Percentiles rank a stretch among this genome's conserved stretches.
phyloP scores from a whole-genome alignment of 1,140 invertebrate genomes.

The Bombus sibiricus region DNA sequence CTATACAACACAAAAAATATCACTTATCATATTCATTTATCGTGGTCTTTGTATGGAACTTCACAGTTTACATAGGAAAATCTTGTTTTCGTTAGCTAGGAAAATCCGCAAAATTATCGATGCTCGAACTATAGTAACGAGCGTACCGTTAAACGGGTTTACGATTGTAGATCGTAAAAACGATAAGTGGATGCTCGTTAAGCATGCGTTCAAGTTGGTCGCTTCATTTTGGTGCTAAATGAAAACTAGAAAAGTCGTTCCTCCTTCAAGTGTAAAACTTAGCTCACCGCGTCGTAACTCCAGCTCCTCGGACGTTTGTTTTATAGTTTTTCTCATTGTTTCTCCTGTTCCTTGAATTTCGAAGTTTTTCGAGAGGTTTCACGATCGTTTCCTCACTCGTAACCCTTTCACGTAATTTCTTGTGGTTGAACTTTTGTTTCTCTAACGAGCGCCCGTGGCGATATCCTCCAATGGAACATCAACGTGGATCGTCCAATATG shows the following conservation, averaged over 20 bases:
- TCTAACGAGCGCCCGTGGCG: not conserved
- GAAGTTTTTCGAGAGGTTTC: slow-evolving; percentile 12
- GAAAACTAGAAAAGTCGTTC: slow-evolving; percentile 71
- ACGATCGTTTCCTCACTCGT: slow-evolving; percentile 1
- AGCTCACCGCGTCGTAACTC: slow-evolving; percentile 9
- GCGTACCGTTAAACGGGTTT: slow-evolving; percentile 63
- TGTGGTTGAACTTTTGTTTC: slow-evolving; percentile 14
- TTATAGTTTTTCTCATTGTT: slow-evolving; percentile 39
- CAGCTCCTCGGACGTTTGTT: slow-evolving; percentile 19
- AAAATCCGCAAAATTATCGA: not conserved
- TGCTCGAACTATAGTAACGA: not conserved
- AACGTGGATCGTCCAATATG: not conserved
- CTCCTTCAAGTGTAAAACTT: slow-evolving; percentile 12
- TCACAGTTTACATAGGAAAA: not conserved
- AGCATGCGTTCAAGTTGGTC: slow-evolving; percentile 62
- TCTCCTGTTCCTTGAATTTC: slow-evolving; percentile 19
- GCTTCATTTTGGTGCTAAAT: slow-evolving; percentile 50
- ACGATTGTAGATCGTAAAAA: slow-evolving; percentile 68
- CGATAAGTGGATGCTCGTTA: slow-evolving; percentile 75
- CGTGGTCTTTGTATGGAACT: no score
- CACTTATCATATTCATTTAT: no score
- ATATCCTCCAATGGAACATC: not conserved
- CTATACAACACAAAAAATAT: no score
- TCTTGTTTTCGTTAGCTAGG: no score
- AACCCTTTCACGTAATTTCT: slow-evolving; percentile 30